These are phyloP conservation scores for Heliconius congener DNA, from an alignment of 1,140 invertebrate species.

Conservation along the genomic window DNA sequence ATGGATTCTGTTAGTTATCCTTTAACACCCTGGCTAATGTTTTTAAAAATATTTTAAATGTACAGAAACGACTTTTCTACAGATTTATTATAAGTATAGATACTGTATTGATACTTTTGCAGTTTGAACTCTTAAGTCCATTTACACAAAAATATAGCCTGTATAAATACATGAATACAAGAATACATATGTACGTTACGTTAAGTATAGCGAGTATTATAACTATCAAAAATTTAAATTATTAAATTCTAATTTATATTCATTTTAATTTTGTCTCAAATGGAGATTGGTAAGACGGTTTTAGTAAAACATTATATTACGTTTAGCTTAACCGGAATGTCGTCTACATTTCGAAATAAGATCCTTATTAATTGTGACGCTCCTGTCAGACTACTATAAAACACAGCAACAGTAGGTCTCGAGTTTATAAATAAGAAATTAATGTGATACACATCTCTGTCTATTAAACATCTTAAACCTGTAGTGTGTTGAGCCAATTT, in stretches of 20 bases:
- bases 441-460: conserved; percentile 46
- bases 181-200: too few relatives aligned
- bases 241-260: neutral
- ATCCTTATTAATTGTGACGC: conserved; percentile 43
- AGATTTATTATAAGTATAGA: too few relatives aligned
- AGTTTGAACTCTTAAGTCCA: too few relatives aligned
- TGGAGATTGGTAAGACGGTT: neutral
- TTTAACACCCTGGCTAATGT: too few relatives aligned
- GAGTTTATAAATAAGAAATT: conserved; percentile 53
- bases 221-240: neutral
- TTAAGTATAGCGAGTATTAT: too few relatives aligned
- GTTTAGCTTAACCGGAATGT: conserved; percentile 33
- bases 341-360: conserved; percentile 39
- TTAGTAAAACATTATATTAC: conserved; percentile 36
- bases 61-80: too few relatives aligned
- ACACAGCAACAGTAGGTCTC: conserved; percentile 39
- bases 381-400: conserved; percentile 50
- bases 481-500: conserved; percentile 42
- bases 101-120: too few relatives aligned
- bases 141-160: too few relatives aligned
- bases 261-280: neutral
- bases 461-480: conserved; percentile 44
- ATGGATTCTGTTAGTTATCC: too few relatives aligned
- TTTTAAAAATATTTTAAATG: too few relatives aligned
- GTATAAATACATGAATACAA: too few relatives aligned